A percentile compares a stretch with the other conserved stretches of the same genome.
Evolutionary conservation across 1,140 invertebrate genomes (phyloP).

Genomic region (Hydropsyche tenuis): DNA sequence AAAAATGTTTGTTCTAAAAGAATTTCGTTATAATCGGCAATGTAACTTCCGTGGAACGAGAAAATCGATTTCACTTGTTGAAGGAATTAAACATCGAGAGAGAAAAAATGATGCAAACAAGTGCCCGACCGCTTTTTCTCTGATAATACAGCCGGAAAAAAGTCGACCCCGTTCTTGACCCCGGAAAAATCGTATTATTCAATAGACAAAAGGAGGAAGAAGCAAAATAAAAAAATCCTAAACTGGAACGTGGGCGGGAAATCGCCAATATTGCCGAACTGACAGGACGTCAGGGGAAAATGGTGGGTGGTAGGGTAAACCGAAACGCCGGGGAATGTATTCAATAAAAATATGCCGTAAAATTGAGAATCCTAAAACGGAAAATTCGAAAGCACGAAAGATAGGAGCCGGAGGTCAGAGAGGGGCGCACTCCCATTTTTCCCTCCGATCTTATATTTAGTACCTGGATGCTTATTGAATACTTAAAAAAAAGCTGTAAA

Average conservation of each 20-base stretch:
- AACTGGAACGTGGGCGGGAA: neutral
- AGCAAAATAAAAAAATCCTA: neutral
- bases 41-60: too few species aligned
- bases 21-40: too few species aligned
- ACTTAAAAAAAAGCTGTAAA: neutral
- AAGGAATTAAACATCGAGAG: neutral
- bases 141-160: neutral
- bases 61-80: conserved; percentile 1
- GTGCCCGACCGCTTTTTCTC: neutral
- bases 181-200: conserved; percentile 25
- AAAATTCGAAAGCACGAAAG: neutral
- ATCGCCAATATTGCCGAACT: neutral
- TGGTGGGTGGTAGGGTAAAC: neutral
- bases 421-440: neutral
- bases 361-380: conserved; percentile 21
- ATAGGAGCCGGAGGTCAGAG: neutral
- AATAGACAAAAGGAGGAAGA: conserved; percentile 2
- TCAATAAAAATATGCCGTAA: conserved; percentile 38
- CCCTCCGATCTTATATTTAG: neutral
- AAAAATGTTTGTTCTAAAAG: too few species aligned
- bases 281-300: neutral
- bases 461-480: conserved; percentile 26
- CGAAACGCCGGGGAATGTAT: conserved; percentile 26
- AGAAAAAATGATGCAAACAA: conserved; percentile 7
- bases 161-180: neutral